Percentiles rank a stretch among this genome's conserved stretches.
Evolutionary conservation across 2,888 invertebrate species (phyloP).

Genomic region (Dolichopus griseipennis): DNA sequence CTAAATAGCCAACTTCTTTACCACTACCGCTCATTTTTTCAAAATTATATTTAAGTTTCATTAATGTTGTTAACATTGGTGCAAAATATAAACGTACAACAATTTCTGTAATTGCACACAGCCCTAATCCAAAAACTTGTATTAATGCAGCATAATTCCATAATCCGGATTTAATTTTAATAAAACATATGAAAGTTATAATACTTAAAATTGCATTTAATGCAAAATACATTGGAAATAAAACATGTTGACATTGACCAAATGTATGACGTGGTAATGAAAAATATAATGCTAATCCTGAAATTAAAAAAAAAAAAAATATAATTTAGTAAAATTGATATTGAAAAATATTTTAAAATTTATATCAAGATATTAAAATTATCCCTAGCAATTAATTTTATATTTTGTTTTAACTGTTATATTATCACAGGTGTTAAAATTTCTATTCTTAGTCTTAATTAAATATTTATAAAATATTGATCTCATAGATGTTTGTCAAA

Average conservation of each 20-base stretch:
- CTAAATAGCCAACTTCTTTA: conserved; percentile 64
- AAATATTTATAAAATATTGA: too few species aligned
- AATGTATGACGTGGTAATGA: conserved; percentile 77
- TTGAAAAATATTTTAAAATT: too few species aligned
- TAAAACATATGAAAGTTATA: conserved; percentile 60
- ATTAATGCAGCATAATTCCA: conserved; percentile 46
- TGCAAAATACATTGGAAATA: conserved; percentile 81
- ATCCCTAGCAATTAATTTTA: too few species aligned
- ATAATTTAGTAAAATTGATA: too few species aligned
- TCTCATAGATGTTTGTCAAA: too few species aligned
- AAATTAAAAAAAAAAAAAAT: conserved; percentile 17
- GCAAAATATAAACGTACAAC: conserved; percentile 68
- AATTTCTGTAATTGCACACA: conserved; percentile 55
- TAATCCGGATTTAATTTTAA: conserved; percentile 46
- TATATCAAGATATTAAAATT: neutral
- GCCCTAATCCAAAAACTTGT: conserved; percentile 44
- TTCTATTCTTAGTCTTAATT: too few species aligned
- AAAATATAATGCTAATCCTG: conserved; percentile 80
- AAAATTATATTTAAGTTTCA: conserved; percentile 64
- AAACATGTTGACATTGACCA: conserved; percentile 74
- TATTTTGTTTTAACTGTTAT: too few species aligned
- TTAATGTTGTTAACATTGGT: conserved; percentile 62
- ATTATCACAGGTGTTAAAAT: too few species aligned
- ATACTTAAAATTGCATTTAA: conserved; percentile 68
- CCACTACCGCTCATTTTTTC: conserved; percentile 70